Conservation (phyloP, 2,113 vertebrate genomes). For the Meleagris gallopavo region DNA sequence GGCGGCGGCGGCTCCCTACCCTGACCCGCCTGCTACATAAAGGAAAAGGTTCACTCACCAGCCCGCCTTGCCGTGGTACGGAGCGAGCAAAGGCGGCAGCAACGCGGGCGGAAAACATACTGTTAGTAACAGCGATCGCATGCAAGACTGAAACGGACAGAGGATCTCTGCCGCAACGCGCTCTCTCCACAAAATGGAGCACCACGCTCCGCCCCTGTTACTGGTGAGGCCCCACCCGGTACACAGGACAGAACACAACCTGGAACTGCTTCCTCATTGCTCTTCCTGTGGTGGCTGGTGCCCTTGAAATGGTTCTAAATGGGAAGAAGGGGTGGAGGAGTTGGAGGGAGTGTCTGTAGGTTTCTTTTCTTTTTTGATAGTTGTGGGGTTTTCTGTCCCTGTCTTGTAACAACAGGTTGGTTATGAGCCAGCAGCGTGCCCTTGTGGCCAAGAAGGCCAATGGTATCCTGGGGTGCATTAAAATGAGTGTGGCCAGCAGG, state of each 20-base stretch:
- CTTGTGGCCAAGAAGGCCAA: too few relatives aligned
- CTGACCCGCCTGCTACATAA: fast-evolving
- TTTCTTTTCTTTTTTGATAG: too few relatives aligned
- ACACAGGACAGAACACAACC: too few relatives aligned
- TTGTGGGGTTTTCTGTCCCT: neutral
- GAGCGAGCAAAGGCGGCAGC: constrained; percentile 86
- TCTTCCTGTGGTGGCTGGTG: fast-evolving
- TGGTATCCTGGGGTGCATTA: too few relatives aligned
- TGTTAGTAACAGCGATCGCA: neutral
- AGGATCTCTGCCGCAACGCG: neutral
- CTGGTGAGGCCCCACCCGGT: too few relatives aligned
- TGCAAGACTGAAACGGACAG: fast-evolving
- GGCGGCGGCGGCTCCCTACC: neutral
- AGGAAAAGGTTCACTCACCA: constrained; percentile 78
- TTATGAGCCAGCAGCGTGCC: too few relatives aligned
- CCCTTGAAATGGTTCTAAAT: neutral
- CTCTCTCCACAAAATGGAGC: constrained; percentile 78
- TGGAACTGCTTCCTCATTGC: constrained; percentile 18
- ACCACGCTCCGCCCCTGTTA: constrained; percentile 16
- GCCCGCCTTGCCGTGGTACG: constrained; percentile 86
- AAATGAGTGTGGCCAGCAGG: too few relatives aligned
- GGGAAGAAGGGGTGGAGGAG: neutral
- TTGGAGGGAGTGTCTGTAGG: neutral
- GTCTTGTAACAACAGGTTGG: too few relatives aligned
- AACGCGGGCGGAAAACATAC: constrained; percentile 92